These are phyloP conservation scores for Sebastes melanostomus DNA, from an alignment of 2,797 vertebrate species.

Conservation along the genomic window DNA sequence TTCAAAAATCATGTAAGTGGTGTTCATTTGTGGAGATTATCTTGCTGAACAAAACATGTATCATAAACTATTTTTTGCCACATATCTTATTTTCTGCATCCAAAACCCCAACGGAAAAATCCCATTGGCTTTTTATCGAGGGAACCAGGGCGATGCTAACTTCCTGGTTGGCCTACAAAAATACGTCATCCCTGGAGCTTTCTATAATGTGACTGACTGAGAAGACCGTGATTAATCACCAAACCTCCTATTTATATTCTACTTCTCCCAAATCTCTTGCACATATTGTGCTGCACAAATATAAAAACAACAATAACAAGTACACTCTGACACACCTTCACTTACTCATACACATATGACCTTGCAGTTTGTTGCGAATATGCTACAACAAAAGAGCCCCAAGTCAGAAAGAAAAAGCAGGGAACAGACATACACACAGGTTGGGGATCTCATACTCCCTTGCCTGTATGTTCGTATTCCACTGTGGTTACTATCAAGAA, in stretches of 20 bases:
- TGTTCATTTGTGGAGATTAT: too few relatives aligned
- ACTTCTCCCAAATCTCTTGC: neutral
- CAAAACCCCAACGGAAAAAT: too few relatives aligned
- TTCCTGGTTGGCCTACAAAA: too few relatives aligned
- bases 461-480: constrained; percentile 37
- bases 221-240: constrained; percentile 14
- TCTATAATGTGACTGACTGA: constrained; percentile 1
- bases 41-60: too few relatives aligned
- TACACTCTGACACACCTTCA: neutral
- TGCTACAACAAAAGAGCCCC: neutral
- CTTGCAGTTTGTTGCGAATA: neutral
- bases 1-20: too few relatives aligned
- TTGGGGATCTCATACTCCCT: constrained; percentile 8
- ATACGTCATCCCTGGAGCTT: too few relatives aligned
- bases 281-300: neutral
- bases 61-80: too few relatives aligned
- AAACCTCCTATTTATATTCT: neutral
- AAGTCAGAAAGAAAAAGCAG: neutral
- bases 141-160: too few relatives aligned
- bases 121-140: too few relatives aligned
- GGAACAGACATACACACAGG: neutral
- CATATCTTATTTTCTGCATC: too few relatives aligned
- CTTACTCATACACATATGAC: neutral
- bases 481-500: constrained; percentile 50
- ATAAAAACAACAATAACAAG: neutral